Conservation (phyloP, 1,140 invertebrate genomes). For the Thrips palmi region DNA sequence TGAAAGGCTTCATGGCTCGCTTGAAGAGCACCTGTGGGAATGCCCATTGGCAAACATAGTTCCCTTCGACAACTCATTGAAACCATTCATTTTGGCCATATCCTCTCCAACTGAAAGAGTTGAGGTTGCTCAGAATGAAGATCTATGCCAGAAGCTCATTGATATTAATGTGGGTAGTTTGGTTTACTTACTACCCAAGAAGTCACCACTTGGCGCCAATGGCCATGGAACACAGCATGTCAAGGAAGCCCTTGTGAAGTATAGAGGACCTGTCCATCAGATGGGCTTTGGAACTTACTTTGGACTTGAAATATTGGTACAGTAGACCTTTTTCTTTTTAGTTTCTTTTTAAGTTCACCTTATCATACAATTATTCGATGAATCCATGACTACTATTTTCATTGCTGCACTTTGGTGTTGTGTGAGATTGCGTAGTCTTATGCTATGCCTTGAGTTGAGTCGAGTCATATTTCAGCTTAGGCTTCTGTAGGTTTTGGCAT, state of each 20-base stretch:
- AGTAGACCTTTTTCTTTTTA: conserved; percentile 6
- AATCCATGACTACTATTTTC: too few relatives aligned
- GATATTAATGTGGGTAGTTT: conserved; percentile 11
- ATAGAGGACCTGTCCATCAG: conserved; percentile 15
- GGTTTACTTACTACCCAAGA: conserved; percentile 11
- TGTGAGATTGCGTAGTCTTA: too few relatives aligned
- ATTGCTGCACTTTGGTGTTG: too few relatives aligned
- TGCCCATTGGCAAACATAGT: conserved; percentile 12
- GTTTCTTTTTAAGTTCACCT: too few relatives aligned
- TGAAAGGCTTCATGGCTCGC: conserved; percentile 9
- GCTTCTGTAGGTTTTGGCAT: background rate
- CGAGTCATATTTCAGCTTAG: too few relatives aligned
- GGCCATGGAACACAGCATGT: conserved; percentile 6
- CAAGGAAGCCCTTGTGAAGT: conserved; percentile 15
- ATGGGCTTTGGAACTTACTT: conserved; percentile 17
- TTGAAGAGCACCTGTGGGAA: conserved; percentile 14
- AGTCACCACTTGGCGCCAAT: too few relatives aligned
- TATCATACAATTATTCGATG: too few relatives aligned
- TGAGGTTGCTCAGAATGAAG: conserved; percentile 11
- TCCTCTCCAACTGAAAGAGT: conserved; percentile 13
- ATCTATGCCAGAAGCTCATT: conserved; percentile 10
- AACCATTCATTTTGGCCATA: conserved; percentile 13
- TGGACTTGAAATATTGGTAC: conserved; percentile 19
- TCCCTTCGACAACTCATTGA: conserved; percentile 13
- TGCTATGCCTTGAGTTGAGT: too few relatives aligned